Evolutionary conservation across 1,140 invertebrate species (phyloP), one percentile per base, ranked within the genome.

Genomic region (Lepeophtheirus salmonis): DNA sequence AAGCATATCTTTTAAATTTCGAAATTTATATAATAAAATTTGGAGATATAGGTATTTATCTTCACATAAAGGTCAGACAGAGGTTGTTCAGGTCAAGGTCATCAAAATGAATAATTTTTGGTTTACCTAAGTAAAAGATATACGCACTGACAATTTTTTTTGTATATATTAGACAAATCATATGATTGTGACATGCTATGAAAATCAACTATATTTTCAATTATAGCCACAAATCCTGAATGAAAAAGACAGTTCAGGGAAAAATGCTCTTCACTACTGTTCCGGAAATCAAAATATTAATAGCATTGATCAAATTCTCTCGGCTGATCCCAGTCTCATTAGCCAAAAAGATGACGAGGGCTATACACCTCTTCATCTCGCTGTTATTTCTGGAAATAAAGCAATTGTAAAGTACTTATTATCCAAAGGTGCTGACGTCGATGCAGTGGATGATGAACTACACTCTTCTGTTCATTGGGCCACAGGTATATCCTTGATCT

Each of bases 401-500:
- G 79, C 82, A 20, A 77, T 90, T 59, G 82, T 89, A 50, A 82
- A 83, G 57, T 82, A 84, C 22, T 73, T 92, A 3, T 69, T 90
- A 50, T 80, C 82, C 14, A 82, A 83, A 61, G 81, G 83, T 21
- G 89, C 90, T 10, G 83, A 94, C 67, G 80, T 96, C 50, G 84
- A 86, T 69, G 81, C 83, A 26, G 76, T 84, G 56, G 94, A 97
- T 71, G 81, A 87, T 67, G 92, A 97, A 70, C 81, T 84, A 55
- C 94, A 98, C 69, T 91, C 90, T 1, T 83, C 88, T n/a, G 81
- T 95, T 14, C 94, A 98, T 72, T 98, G 94, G 94, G 92, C 94
- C 2, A 91, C 89, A 64, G 90, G 91, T 91, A 71, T 41, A 41
- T 6, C 30, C 6, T 10, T 41, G 30, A 41, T 41, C 30, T 41